Evolutionary conservation across 1,140 invertebrate species (phyloP), one percentile per base, ranked within the genome.

Genomic region (Drosophila gunungcola): DNA sequence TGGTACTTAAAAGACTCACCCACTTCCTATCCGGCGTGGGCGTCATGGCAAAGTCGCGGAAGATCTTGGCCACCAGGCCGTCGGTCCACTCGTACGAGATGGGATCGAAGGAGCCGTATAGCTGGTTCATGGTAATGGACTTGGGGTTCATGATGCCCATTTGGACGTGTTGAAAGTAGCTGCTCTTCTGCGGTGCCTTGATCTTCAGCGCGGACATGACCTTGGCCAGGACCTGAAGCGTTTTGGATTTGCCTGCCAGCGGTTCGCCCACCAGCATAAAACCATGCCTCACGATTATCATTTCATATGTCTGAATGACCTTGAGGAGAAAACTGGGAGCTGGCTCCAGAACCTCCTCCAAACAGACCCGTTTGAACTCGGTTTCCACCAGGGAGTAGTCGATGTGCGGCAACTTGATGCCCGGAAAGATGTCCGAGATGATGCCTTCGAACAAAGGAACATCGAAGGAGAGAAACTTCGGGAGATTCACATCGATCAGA

Each of bases 11-110:
- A 34, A 3, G 0, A 48, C 56, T 93, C 11, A 96, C 92, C 95
- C 95, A 96, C 92, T 97, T 98, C 60, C 95, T 94, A 65, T 96
- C 95, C 4, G 94, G 93, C 4, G 94, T 95, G 73, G 95, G 94
- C 38, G 96, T 94, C 27, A 93, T 93, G 4, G 94, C 94, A 93
- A 95, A 96, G 53, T 94, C 94, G 61, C 96, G 93, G 92, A 97
- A 97, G 69, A 95, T 94, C n/a, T 94, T 95, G 0, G 96, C 96
- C 48, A 96, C 95, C 29, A 98, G 94, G 32, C 97, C 97, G 93
- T 98, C 97, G 1, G 95, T 96, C 97, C 97, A 98, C 91, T 98
- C 97, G 74, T 97, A 97, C 0, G 97, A 97, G 16, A 97, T 95
- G 2, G 96, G 96, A 94, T 98, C 97, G 92, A 98, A 98, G 73